Conservation (phyloP, 2,113 vertebrate species). For the Psammodynastes pulverulentus region DNA sequence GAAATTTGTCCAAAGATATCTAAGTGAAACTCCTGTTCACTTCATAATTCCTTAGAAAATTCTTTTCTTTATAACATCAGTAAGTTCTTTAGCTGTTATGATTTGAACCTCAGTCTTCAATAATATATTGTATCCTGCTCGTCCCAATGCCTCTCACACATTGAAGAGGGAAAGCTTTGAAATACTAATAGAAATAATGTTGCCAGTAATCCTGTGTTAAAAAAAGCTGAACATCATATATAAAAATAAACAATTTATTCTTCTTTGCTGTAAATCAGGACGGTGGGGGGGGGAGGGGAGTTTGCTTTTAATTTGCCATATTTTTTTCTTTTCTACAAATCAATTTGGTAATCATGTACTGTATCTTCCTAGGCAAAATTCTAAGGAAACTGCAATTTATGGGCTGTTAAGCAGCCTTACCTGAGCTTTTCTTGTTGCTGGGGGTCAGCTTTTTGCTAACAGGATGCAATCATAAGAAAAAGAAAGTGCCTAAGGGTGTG, state of each 20-base stretch:
- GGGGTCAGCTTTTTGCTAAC: conserved; percentile 50
- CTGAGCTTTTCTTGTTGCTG: conserved; percentile 41
- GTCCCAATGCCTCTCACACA: background rate
- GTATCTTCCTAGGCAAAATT: conserved; percentile 48
- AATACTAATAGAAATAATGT: conserved; percentile 12
- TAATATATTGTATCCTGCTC: background rate
- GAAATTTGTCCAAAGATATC: background rate
- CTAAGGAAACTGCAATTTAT: conserved; percentile 43
- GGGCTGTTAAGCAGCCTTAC: conserved; percentile 42
- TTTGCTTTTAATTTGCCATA: conserved; percentile 46
- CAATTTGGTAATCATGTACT: conserved; percentile 45
- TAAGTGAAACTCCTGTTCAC: background rate
- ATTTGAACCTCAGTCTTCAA: conserved; percentile 15
- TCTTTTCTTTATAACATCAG: background rate
- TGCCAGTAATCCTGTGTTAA: conserved; percentile 17
- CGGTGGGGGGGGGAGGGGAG: background rate
- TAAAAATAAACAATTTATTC: conserved; percentile 44
- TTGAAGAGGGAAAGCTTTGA: conserved; percentile 7
- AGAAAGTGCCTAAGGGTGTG: conserved; percentile 37
- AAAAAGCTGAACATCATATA: conserved; percentile 44
- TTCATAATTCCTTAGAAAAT: conserved; percentile 12
- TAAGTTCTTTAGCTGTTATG: background rate
- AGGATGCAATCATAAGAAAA: conserved; percentile 47
- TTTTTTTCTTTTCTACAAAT: conserved; percentile 52
- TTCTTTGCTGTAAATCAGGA: conserved; percentile 41